Evolutionary conservation across 1,140 invertebrate species (phyloP), one percentile per base, ranked within the genome.

Genomic region (Lepidurus apus): DNA sequence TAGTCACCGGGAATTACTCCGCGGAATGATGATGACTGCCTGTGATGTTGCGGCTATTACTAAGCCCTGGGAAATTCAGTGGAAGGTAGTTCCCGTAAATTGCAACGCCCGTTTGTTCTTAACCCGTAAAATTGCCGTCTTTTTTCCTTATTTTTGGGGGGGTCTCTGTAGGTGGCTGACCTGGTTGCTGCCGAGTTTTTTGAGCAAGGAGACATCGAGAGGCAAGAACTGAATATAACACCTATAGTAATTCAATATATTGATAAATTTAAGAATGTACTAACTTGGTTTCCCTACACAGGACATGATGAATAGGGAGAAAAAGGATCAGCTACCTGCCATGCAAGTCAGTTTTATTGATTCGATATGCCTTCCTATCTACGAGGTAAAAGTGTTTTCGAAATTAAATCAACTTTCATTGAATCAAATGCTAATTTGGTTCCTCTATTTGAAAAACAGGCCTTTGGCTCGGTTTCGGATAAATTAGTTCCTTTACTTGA

Each of bases 311-410:
- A 96, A 98, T 85, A 87, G 96, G 84, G 95, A 97, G 83, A 97
- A 97, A 86, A 93, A 96, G 86, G 94, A 97, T 84, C 92, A 97
- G 84, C 87, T 98, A 81, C 96, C 96, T 74, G 90, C 91, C 83
- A 97, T 98, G 95, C 96, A 98, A 90, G 94, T 98, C 80, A 93
- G 91, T 77, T 98, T 98, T 85, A 98, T 98, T 81, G 95, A 98
- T 86, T 93, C 93, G 42, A 97, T 98, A 82, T 98, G 96, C 86
- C 86, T 96, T 82, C 96, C 96, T 74, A 94, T 98, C 84, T 98
- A 98, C 85, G 92, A 96, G 91, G 95, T 97, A 87, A 81, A 34
- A 79, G 53, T 74, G 11, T 47, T 13, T 17, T 77, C 7, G 8
- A n/a, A n/a, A 7, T 65, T 65, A 11, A n/a, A 21, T 65, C 8